Base-by-base conservation (phyloP, 2,888 invertebrate species). In the Drepana falcataria region DNA sequence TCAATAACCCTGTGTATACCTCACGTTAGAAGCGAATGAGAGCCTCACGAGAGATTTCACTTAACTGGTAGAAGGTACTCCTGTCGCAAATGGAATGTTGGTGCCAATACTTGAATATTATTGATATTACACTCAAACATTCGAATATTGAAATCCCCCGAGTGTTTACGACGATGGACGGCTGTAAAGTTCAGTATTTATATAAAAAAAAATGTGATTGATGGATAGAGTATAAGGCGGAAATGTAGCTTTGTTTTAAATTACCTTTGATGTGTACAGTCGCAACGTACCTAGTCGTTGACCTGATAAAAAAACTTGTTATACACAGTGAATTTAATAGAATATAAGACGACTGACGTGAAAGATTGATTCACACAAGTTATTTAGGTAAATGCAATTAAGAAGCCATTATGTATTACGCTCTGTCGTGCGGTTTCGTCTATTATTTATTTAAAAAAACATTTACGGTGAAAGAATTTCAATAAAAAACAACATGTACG, bases 71-170 rank as follows among this genome's bases (percentile, higher is more conserved):
- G 21, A 21, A 21, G 21, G 63, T 66, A 63, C 63, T 63, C 68
- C 68, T 65, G 61, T 69, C 69, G 70, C 73, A 78, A 81, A 82
- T 80, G 69, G 82, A 82, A 83, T 81, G 79, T 81, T 83, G 81
- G 76, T 75, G 74, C 77, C 79, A 77, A 81, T 83, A 76, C 82
- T 85, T 76, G 78, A 79, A 81, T 79, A 81, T 82, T 83, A 85
- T 82, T 81, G 83, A 80, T 80, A 83, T 83, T 78, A 75, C 78
- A 76, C 77, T 77, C 74, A 75, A 76, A 78, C 76, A 77, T 77
- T 77, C 71, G 72, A 75, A 78, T 78, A 77, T 75, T 70, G 58
- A 59, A 62, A 63, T 58, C 48, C 53, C 48, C 34, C 35, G 65
- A 61, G 67, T 74, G 63, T 73, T 74, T 70, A 71, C 58, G 61